A percentile compares a stretch with the other conserved stretches of the same genome.
Evolutionary conservation across 1,140 invertebrate genomes (phyloP).

Genomic region (Aphelenchoides avenae): DNA sequence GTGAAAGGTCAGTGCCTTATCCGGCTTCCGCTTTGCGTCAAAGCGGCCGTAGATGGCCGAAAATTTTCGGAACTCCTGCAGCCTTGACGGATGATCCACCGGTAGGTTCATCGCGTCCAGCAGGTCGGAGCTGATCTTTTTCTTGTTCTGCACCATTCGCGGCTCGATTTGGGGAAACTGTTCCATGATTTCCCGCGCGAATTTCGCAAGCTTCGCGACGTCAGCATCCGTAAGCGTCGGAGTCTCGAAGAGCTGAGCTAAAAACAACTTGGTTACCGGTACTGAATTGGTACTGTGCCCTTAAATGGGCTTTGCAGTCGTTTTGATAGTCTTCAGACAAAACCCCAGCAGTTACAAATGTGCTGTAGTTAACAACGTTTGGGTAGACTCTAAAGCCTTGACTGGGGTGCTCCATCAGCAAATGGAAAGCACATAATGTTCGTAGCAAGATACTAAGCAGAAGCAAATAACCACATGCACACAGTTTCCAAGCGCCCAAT

Average conservation of each 20-base stretch:
- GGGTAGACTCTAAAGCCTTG: too few species aligned
- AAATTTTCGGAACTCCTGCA: conserved; percentile 85
- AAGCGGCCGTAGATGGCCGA: conserved; percentile 89
- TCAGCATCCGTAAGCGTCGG: conserved; percentile 24
- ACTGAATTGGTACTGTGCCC: too few species aligned
- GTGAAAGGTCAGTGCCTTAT: conserved; percentile 89
- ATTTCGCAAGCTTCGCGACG: conserved; percentile 10
- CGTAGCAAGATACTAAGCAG: too few species aligned
- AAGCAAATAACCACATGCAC: too few species aligned
- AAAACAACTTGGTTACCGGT: too few species aligned
- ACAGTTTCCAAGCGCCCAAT: too few species aligned
- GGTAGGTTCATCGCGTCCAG: conserved; percentile 80
- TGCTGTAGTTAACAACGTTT: too few species aligned
- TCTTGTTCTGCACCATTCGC: conserved; percentile 25
- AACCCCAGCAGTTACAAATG: too few species aligned
- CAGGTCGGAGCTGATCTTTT: conserved; percentile 43
- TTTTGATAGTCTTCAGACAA: too few species aligned
- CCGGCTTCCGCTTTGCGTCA: conserved; percentile 88
- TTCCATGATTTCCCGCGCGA: conserved; percentile 25
- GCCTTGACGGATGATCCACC: conserved; percentile 64
- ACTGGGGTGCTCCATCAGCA: too few species aligned
- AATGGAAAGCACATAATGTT: too few species aligned
- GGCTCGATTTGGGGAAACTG: conserved; percentile 37
- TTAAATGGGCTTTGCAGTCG: too few species aligned
- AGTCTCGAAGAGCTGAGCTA: conserved; percentile 14